Evolutionary conservation across 2,113 vertebrate genomes (phyloP).

Genomic region (Takifugu flavidus): DNA sequence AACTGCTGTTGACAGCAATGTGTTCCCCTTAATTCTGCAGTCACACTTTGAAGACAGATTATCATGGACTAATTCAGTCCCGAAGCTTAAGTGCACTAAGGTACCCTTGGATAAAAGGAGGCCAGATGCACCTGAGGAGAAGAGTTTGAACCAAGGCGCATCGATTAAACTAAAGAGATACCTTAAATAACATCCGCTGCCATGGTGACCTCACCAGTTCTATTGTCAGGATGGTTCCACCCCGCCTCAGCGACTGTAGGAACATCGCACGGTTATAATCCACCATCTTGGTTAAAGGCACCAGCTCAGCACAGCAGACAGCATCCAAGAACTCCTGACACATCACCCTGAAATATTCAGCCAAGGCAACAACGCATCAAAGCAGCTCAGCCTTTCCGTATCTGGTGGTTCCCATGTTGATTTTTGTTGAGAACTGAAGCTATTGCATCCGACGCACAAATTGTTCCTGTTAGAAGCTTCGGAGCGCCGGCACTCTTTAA

Average conservation of each 20-base stretch:
- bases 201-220: not conserved
- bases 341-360: too few species aligned
- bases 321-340: too few species aligned
- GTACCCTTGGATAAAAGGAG: conserved; percentile 18
- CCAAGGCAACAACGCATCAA: too few species aligned
- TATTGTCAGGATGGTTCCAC: not conserved
- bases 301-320: too few species aligned
- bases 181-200: not conserved
- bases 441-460: not conserved
- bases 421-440: not conserved
- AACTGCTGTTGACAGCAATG: conserved; percentile 38
- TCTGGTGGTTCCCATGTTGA: not conserved
- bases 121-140: conserved; percentile 9
- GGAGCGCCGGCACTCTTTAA: not conserved
- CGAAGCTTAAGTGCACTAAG: conserved; percentile 8
- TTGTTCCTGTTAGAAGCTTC: conserved; percentile 19
- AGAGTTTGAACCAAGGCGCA: conserved; percentile 7
- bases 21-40: conserved; percentile 33
- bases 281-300: not conserved
- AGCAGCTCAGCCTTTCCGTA: too few species aligned
- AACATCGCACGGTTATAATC: not conserved
- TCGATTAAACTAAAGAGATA: conserved; percentile 4
- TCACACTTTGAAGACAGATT: conserved; percentile 47
- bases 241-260: not conserved
- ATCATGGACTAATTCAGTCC: conserved; percentile 34